Evolutionary conservation across 2,113 vertebrate species (phyloP).

Genomic region (Sphyrna mokarran): DNA sequence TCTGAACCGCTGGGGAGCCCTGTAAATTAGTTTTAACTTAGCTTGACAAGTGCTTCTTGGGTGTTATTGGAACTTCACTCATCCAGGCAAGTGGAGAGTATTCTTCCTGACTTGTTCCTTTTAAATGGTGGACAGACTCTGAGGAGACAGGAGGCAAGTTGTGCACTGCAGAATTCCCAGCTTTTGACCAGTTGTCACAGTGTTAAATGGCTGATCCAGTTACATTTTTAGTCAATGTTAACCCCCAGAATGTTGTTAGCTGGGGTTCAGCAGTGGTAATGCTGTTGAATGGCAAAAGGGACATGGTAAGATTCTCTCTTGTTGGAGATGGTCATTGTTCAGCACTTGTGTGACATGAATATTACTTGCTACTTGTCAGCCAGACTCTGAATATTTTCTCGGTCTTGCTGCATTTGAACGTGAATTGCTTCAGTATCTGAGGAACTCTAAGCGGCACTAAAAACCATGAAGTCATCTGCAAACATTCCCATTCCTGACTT

Average conservation of each 20-base stretch:
- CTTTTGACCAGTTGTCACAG: neutral
- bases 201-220: neutral
- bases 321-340: too few species aligned
- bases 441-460: neutral
- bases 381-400: too few species aligned
- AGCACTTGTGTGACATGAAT: too few species aligned
- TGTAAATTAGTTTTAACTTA: neutral
- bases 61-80: neutral
- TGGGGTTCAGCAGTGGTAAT: too few species aligned
- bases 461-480: neutral
- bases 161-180: neutral
- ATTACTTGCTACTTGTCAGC: too few species aligned
- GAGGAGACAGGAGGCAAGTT: neutral
- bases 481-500: neutral
- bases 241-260: too few species aligned
- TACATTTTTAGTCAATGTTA: too few species aligned
- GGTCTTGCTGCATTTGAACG: neutral
- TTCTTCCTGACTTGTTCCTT: neutral
- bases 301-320: too few species aligned
- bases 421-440: neutral
- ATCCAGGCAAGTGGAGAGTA: neutral
- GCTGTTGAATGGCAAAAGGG: too few species aligned
- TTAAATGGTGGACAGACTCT: neutral
- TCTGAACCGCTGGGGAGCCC: neutral
- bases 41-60: neutral